Conservation (phyloP, 1,140 invertebrate species). For the Orchestia grillus region DNA sequence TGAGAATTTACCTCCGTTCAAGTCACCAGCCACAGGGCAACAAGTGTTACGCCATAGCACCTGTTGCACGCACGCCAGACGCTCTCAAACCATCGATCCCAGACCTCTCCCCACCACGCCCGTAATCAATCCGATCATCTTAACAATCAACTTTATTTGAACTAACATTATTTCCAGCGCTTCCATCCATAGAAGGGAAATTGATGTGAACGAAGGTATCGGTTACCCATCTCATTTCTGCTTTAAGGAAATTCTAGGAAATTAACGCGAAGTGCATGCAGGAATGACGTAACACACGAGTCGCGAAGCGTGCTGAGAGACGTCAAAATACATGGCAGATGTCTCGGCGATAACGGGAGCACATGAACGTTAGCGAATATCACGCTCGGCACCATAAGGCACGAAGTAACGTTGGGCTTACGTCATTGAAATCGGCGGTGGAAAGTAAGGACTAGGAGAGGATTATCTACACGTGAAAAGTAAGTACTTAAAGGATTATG, state of each 20-base stretch:
- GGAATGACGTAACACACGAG: no score
- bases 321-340: no score
- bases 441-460: no score
- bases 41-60: conserved; percentile 39
- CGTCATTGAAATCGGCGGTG: no score
- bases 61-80: not conserved
- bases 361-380: no score
- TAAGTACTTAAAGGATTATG: no score
- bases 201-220: not conserved
- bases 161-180: not conserved
- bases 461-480: no score
- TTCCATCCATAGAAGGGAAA: not conserved
- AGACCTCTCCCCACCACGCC: not conserved
- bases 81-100: not conserved
- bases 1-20: conserved; percentile 11
- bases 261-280: no score
- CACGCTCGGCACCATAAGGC: not conserved
- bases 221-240: not conserved
- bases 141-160: not conserved
- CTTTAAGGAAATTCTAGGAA: not conserved
- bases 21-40: conserved; percentile 15
- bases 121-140: not conserved
- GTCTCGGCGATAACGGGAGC: no score
- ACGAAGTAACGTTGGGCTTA: not conserved
- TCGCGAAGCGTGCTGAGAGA: no score